Base-by-base conservation (phyloP, 2,113 vertebrate species). In the Alosa alosa region DNA sequence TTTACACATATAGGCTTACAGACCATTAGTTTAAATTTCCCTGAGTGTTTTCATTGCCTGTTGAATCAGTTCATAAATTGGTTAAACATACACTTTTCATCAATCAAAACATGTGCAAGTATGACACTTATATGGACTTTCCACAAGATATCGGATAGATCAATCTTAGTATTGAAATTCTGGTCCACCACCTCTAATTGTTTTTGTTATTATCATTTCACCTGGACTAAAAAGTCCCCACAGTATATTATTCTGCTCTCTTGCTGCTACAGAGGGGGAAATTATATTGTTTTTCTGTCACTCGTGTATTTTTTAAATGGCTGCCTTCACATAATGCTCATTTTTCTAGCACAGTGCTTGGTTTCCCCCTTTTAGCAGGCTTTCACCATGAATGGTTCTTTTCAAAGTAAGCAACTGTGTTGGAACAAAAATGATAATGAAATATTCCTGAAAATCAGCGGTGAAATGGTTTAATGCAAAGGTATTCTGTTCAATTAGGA, bases 401-500 rank as follows among this genome's bases (percentile, higher is more conserved):
- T 78, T 78, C 72, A 78, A 31, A 39, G 36, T 13, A 39, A 39
- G 17, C 72, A 39, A 78, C 72, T 78, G 72, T 78, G 7, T 25
- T 31, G n/a, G 64, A 78, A 78, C 72, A 78, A 78, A 36, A 78
- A 17, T 39, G 31, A 36, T 39, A 75, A 39, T 75, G 72, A 78
- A 78, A 36, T 4, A 39, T 78, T 78, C 72, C 25, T 78, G 72
- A 78, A 78, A 39, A 78, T 78, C 72, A 4, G 72, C 72, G 13
- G 25, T 78, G 31, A 78, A 78, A 78, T 39, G 72, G 3, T 78
- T 78, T 78, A 39, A 78, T 78, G 25, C 72, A 78, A 36, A 78
- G 72, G 72, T 78, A 39, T 49, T 44, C 44, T 60, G 83, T 81
- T 86, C 20, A 81, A 25, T 84, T 84, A 52, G 83, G 64, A 25